Base-by-base conservation (phyloP, 2,113 vertebrate species). In the Daphoenositta chrysoptera region DNA sequence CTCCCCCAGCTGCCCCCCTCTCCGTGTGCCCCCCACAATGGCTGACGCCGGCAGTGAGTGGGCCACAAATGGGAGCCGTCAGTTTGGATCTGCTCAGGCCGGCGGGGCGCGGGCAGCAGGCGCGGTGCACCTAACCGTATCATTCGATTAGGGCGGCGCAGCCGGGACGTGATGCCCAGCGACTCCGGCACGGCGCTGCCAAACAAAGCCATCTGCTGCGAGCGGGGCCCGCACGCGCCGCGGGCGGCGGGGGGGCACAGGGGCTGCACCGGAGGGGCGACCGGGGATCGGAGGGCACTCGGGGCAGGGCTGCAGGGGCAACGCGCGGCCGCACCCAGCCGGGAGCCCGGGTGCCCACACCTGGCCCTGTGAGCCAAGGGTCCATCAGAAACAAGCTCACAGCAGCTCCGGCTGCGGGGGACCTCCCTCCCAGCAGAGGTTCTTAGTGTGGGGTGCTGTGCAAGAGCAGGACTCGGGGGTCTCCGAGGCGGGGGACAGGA, bases 61-160 rank as follows among this genome's bases (percentile, higher is more conserved):
- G 78, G 92, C 73, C 87, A 39, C 96, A 95, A 96, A 94, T 24
- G 91, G 96, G 94, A 97, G 93, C 93, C 87, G 58, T 96, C 83
- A 40, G 56, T 90, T 70, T 20, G 40, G 91, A 93, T 97, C 93
- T 91, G 75, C 89, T 94, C 93, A 90, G 27, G 95, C 93, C 50
- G 12, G 83, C 86, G 71, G 95, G 94, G 89, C 9, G 42, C 94
- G 13, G 96, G 97, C 97, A 96, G 96, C 96, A 96, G 96, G 89
- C 91, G 88, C 92, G 44, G 97, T 97, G 95, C 97, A 96, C 94
- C 95, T 87, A 96, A 96, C 96, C 97, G 91, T 97, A 76, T 98
- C 97, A 98, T 98, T 97, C 95, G 94, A 97, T 97, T 97, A 97
- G 93, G 94, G 97, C 60, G 48, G 94, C 95, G 60, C 93, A 95